Base-by-base conservation (phyloP, 1,140 invertebrate species). In the Maniola jurtina region DNA sequence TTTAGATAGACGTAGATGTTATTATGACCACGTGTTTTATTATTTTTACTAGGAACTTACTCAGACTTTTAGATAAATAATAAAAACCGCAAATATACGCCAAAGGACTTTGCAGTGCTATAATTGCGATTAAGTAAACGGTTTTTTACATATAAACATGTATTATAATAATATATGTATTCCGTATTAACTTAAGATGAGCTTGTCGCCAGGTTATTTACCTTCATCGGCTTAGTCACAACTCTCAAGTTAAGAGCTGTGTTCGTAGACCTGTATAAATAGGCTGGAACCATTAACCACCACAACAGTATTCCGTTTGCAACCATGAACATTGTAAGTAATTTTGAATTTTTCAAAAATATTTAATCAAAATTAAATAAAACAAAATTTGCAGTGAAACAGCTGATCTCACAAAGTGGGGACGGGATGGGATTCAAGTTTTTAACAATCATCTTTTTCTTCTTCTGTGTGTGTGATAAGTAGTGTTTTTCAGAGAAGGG, bases 261-360 rank as follows among this genome's bases (percentile, higher is more conserved):
- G 25, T 48, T 48, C 42, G 13, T 48, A 55, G 52, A 34, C 52
- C 25, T 16, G 52, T 55, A 55, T 55, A 55, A 55, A 55, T 55
- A 55, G 52, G 13, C 34, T 16, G 25, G 52, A 34, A 13, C 15
- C 13, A 10, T 11, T 25, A n/a, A 55, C 33, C n/a, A 13, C 16
- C 10, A 34, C 52, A 34, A 55, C 25, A 55, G 5, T 55, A 34
- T 11, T 55, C 13, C 33, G 13, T 45, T 11, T 36, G 57, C 40
- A 34, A 59, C 8, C 57, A 59, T 59, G 57, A 59, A 59, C 15
- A 45, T 13, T 25, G 57, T 59, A 59, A 59, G 57, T 59, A 14
- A 55, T 14, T 34, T 55, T 55, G 5, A 33, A 35, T 55, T 25
- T 10, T 45, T 38, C 9, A 59, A 59, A 40, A 25, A 25, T 25